Evolutionary conservation across 2,888 invertebrate genomes (phyloP).

Genomic region (Cheilosia variabilis): DNA sequence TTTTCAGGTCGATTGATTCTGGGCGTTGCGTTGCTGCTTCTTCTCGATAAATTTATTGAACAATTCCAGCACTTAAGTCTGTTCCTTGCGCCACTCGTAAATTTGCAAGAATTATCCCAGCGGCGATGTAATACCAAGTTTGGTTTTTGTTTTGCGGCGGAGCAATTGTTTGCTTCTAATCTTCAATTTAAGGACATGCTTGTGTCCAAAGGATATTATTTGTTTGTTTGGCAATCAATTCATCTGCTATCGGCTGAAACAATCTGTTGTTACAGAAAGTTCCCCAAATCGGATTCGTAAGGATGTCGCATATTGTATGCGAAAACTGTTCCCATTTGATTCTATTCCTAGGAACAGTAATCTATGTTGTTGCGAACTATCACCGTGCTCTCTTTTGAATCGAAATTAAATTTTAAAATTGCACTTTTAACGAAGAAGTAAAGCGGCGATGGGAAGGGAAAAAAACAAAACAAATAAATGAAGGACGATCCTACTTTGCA

Average conservation of each 20-base stretch:
- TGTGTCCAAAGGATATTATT: slow-evolving; percentile 42
- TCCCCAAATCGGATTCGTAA: not conserved
- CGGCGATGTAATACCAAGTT: slow-evolving; percentile 24
- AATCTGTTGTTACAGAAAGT: slow-evolving; percentile 30
- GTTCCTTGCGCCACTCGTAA: slow-evolving; percentile 24
- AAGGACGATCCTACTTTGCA: slow-evolving; percentile 43
- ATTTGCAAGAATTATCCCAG: slow-evolving; percentile 5
- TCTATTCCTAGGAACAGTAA: not conserved
- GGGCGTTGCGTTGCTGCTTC: slow-evolving; percentile 36
- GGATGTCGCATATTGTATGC: slow-evolving; percentile 10
- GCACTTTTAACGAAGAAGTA: slow-evolving; percentile 24
- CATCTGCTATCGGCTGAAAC: slow-evolving; percentile 19
- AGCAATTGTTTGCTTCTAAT: slow-evolving; percentile 41
- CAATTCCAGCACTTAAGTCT: slow-evolving; percentile 13
- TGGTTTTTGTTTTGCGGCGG: slow-evolving; percentile 21
- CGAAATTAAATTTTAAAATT: slow-evolving; percentile 45
- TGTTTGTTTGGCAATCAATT: slow-evolving; percentile 56
- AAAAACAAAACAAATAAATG: slow-evolving; percentile 23
- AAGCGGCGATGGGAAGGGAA: not conserved
- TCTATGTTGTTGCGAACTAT: not conserved
- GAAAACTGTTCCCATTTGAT: slow-evolving; percentile 3
- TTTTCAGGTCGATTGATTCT: slow-evolving; percentile 70
- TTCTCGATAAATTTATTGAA: slow-evolving; percentile 51
- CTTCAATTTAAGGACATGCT: slow-evolving; percentile 43
- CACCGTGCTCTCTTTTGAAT: not conserved